Percentiles rank a stretch among this genome's conserved stretches.
phyloP scores from a whole-genome alignment of 2,888 invertebrate genomes.

The Omphaloscelis lunosa region DNA sequence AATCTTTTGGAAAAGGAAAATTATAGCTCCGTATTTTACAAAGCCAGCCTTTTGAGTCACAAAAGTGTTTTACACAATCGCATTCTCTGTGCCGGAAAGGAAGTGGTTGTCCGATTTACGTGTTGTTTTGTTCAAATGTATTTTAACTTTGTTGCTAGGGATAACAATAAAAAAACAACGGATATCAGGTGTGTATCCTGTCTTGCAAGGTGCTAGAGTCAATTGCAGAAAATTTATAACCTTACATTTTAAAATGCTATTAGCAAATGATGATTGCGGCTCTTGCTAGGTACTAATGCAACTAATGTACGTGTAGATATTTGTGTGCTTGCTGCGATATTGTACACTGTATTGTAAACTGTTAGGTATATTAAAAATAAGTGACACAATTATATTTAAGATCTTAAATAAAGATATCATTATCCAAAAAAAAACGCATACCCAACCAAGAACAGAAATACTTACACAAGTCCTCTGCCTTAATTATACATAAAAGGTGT shows the following conservation, averaged over 20 bases:
- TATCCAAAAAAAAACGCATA: not conserved
- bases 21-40: slow-evolving; percentile 72
- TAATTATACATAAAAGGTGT: slow-evolving; percentile 40
- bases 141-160: slow-evolving; percentile 20
- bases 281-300: not conserved
- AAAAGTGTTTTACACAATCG: slow-evolving; percentile 54
- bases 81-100: slow-evolving; percentile 30
- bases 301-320: slow-evolving; percentile 7
- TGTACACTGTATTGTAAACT: not conserved
- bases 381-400: not conserved
- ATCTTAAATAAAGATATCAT: slow-evolving; percentile 18
- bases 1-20: slow-evolving; percentile 78
- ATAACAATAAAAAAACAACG: slow-evolving; percentile 20
- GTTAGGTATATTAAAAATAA: not conserved
- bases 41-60: slow-evolving; percentile 54
- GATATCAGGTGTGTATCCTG: slow-evolving; percentile 37
- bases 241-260: slow-evolving; percentile 32
- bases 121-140: slow-evolving; percentile 23
- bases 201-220: slow-evolving; percentile 30
- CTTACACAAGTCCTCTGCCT: slow-evolving; percentile 28
- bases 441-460: slow-evolving; percentile 14
- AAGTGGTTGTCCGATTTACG: slow-evolving; percentile 41
- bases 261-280: slow-evolving; percentile 37
- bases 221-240: slow-evolving; percentile 48
- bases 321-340: not conserved